phyloP scores from a whole-genome alignment of 2,113 vertebrate genomes.

The Catharus fuscescens region DNA sequence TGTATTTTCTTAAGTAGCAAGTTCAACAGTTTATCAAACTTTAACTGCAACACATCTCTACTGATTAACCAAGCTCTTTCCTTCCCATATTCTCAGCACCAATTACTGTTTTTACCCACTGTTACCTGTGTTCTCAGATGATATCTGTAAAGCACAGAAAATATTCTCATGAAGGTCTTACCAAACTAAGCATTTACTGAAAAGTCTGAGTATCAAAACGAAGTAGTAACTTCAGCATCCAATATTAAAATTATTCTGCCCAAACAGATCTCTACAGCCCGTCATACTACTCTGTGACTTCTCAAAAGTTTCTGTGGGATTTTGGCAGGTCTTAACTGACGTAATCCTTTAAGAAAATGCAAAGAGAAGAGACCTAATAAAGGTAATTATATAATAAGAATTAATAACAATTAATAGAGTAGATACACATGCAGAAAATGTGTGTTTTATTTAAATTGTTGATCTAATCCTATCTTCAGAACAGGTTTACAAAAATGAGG shows the following conservation, averaged over 20 bases:
- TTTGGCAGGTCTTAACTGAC: neutral
- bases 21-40: neutral
- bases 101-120: neutral
- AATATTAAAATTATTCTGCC: neutral
- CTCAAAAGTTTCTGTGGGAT: neutral
- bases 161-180: neutral
- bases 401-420: neutral
- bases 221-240: neutral
- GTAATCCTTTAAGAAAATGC: neutral
- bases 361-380: neutral
- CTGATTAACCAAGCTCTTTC: constrained; percentile 20
- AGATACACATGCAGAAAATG: neutral
- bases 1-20: neutral
- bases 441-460: neutral
- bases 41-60: neutral
- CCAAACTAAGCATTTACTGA: neutral
- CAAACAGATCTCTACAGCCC: neutral
- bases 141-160: neutral
- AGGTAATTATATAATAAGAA: neutral
- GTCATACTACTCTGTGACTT: neutral
- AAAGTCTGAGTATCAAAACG: neutral
- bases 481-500: neutral
- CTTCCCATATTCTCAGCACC: neutral
- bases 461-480: neutral
- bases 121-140: neutral